Evolutionary conservation across 2,113 vertebrate species (phyloP), one percentile per base, ranked within the genome.

Genomic region (Corythornis cristatus): DNA sequence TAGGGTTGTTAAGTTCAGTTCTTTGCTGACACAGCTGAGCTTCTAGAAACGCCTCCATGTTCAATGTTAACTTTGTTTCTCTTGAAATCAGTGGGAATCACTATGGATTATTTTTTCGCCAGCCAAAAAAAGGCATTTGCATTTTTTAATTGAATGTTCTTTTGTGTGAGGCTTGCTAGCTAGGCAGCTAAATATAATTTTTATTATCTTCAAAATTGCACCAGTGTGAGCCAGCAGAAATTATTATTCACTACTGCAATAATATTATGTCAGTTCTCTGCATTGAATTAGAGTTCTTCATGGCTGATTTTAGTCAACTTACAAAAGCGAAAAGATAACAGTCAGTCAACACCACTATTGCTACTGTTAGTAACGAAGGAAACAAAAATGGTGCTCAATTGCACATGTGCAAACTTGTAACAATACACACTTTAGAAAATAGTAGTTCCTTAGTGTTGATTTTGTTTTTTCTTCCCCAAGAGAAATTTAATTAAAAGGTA

Each of bases 91-190:
- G 33, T 86, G 61, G 78, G 87, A 94, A 77, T 96, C 83, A 67
- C 86, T 91, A 11, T 64, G 62, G 74, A 92, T 93, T 95, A 71
- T 93, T 93, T 95, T 80, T 90, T 73, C 67, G 31, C 90, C 79
- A 94, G 73, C 95, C 43, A 92, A 91, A 92, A 93, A 82, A 86
- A 75, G 28, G 20, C 80, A 91, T 95, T 97, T 96, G 70, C 82
- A 89, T 95, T 97, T 83, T 96, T 95, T 93, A 96, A 84, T 96
- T 83, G 67, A 78, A 78, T 95, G 16, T 92, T 88, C 57, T 67
- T 96, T 96, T 97, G 58, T 96, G 77, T 81, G 53, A 95, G 75
- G 84, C 68, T 95, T 56, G 45, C 84, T 93, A 88, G 83, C 65
- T 91, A 43, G 85, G 91, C 72, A 92, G 85, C 93, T 92, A 96